Evolutionary conservation across 2,888 invertebrate genomes (phyloP).

Genomic region (Seira musarum): DNA sequence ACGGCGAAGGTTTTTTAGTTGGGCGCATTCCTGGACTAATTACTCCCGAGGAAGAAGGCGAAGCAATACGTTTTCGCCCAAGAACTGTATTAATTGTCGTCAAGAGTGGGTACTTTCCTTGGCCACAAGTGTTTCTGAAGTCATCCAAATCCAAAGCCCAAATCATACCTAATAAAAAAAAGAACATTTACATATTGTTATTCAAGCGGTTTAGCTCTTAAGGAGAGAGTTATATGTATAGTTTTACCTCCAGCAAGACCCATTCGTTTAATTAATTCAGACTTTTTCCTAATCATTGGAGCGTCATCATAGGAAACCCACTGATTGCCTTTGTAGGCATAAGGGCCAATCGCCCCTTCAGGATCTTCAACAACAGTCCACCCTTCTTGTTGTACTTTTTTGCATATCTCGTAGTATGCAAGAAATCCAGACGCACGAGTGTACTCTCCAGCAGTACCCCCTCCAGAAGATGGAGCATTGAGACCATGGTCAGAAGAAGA

Average conservation of each 20-base stretch:
- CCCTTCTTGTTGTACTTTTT: constrained; percentile 82
- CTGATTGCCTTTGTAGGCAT: constrained; percentile 88
- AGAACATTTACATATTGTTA: background rate
- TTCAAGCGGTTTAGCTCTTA: background rate
- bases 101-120: constrained; percentile 85
- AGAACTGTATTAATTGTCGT: constrained; percentile 83
- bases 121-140: constrained; percentile 82
- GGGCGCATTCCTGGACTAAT: constrained; percentile 30
- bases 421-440: constrained; percentile 89
- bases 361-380: constrained; percentile 88
- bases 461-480: constrained; percentile 90
- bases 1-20: constrained; percentile 12
- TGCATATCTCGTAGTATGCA: constrained; percentile 92
- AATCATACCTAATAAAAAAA: constrained; percentile 81
- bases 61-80: constrained; percentile 68
- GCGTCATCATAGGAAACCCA: constrained; percentile 94
- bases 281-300: constrained; percentile 86
- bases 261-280: constrained; percentile 95
- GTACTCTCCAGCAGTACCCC: constrained; percentile 87
- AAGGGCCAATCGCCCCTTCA: constrained; percentile 85
- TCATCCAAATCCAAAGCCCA: constrained; percentile 94
- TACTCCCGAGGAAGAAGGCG: background rate
- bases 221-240: background rate
- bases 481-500: constrained; percentile 78
- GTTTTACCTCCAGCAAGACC: constrained; percentile 87